Base-by-base conservation (phyloP, 2,797 vertebrate genomes). In the Cygnus olor region DNA sequence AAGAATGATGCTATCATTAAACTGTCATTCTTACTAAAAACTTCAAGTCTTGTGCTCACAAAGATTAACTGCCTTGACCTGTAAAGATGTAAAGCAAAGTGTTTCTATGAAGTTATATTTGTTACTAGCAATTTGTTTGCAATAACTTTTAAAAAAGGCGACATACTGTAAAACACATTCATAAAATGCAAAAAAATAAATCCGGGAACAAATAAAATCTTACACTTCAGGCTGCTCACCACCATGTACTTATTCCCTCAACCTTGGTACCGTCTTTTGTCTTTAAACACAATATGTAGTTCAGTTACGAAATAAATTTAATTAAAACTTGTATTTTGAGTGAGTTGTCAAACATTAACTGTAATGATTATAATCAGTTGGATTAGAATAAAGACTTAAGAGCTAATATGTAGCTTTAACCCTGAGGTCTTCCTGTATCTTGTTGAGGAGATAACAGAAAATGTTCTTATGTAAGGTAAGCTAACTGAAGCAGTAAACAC, bases 371-470 rank as follows among this genome's bases (percentile, higher is more conserved):
- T 94, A 86, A 82, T 93, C 88, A 49, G 21, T 66, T 85, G 74
- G 73, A 82, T 82, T 95, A 81, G 40, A 95, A 76, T 92, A 76
- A 89, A 91, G 47, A 66, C 49, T 76, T 90, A 58, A 77, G 45
- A 94, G 71, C 42, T 91, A 83, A 73, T 93, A 89, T 90, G 82
- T 91, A 83, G 71, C 83, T 88, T 84, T 91, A 89, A 92, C 61
- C 70, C 44, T 6, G 27, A 95, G 95, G 92, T 91, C 70, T 89
- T 95, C 56, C 63, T 86, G 17, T 93, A 44, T 94, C 82, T 90
- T 94, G n/a, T 89, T 95, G 91, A 88, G 85, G 70, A 87, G 82
- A 89, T 93, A 95, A 94, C 42, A 82, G 74, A 94, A 90, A 90
- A 86, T 73, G 66, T 89, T 88, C 78, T 84, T 97, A 95, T 66